These are phyloP conservation scores for Aphidius colemani DNA, from an alignment of 2,888 invertebrate genomes.

Conservation along the genomic window DNA sequence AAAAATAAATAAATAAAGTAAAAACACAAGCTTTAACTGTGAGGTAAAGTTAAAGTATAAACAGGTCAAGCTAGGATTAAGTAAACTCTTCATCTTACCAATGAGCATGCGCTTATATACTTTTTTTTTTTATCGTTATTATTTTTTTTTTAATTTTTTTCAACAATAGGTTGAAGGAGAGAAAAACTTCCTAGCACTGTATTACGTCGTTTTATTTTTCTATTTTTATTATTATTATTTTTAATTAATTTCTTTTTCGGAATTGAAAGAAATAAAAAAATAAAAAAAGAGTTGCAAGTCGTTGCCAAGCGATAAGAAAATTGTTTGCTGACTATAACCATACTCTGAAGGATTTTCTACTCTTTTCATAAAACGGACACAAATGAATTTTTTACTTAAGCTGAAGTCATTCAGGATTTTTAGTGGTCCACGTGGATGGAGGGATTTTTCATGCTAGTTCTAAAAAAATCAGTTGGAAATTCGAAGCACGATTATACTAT, in stretches of 20 bases:
- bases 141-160: constrained; percentile 2
- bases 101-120: constrained; percentile 14
- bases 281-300: neutral
- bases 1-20: constrained; percentile 27
- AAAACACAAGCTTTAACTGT: constrained; percentile 11
- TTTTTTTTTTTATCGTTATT: constrained; percentile 24
- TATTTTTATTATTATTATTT: too few species aligned
- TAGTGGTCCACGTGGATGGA: too few species aligned
- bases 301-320: too few species aligned
- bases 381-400: too few species aligned
- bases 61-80: constrained; percentile 46
- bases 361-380: too few species aligned
- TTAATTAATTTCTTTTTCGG: too few species aligned
- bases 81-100: constrained; percentile 42
- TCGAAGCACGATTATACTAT: too few species aligned
- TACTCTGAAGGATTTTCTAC: too few species aligned
- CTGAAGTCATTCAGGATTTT: too few species aligned
- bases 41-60: constrained; percentile 42
- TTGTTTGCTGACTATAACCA: too few species aligned
- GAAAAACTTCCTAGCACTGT: neutral
- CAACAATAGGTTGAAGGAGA: neutral
- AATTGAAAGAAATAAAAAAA: neutral
- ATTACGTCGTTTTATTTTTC: neutral
- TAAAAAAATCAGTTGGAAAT: too few species aligned
- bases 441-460: too few species aligned